A percentile compares a stretch with the other conserved stretches of the same genome.
Conservation (phyloP, 1,140 invertebrate genomes). For the Babylonia areolata region DNA sequence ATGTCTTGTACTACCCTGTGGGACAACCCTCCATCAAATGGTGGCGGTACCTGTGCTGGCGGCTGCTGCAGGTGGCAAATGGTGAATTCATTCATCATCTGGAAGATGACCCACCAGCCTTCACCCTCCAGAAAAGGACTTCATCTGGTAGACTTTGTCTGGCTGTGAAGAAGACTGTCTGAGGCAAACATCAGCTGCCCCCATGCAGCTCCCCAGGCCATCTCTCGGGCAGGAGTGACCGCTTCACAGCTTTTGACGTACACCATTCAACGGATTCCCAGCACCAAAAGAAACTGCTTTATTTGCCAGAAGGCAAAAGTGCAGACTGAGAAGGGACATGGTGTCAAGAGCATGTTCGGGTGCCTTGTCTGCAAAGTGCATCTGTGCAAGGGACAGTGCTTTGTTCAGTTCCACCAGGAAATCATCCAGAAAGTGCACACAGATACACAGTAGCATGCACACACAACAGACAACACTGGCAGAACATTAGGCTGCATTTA, state of each 20-base stretch:
- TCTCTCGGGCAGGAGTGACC: background rate
- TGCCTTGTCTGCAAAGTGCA: conserved; percentile 18
- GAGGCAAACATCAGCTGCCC: no score
- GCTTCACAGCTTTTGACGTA: background rate
- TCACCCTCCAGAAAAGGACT: background rate
- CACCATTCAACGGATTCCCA: background rate
- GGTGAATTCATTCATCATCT: conserved; percentile 29
- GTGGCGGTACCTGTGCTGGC: conserved; percentile 39
- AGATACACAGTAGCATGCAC: no score
- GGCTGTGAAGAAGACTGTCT: background rate
- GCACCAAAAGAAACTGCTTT: conserved; percentile 14
- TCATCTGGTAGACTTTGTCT: background rate
- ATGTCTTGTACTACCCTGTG: conserved; percentile 27
- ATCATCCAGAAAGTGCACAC: background rate
- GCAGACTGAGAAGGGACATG: background rate
- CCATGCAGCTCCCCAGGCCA: background rate
- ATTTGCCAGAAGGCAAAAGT: background rate
- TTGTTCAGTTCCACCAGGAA: background rate
- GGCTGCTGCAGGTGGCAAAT: conserved; percentile 24
- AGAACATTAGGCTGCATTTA: no score
- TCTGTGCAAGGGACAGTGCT: conserved; percentile 19
- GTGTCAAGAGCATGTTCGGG: background rate
- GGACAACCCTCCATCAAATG: background rate
- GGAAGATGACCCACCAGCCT: background rate
- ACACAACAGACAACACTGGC: no score